Evolutionary conservation across 2,888 invertebrate species (phyloP).

Genomic region (Microchrysa polita): DNA sequence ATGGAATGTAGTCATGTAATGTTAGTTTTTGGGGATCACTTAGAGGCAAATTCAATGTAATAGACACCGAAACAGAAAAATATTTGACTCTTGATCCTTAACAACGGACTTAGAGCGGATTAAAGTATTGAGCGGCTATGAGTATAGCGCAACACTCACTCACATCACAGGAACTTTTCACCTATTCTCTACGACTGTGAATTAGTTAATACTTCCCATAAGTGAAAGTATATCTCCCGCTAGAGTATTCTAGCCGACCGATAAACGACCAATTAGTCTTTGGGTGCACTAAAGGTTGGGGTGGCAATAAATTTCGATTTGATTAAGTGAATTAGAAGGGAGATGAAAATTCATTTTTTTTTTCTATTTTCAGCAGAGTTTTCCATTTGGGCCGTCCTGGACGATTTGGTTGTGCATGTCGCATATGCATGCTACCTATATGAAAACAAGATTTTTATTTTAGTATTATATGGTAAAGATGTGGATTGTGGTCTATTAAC

Average conservation of each 20-base stretch:
- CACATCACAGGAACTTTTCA: not conserved
- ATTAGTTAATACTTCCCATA: not conserved
- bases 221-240: constrained; percentile 7
- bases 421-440: not conserved
- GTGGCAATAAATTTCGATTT: constrained; percentile 39
- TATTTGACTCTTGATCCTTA: not conserved
- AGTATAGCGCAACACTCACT: not conserved
- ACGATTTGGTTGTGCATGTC: not conserved
- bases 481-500: constrained; percentile 33
- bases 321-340: constrained; percentile 21
- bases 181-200: not conserved
- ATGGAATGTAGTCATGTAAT: constrained; percentile 37
- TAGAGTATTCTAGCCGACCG: not conserved
- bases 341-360: constrained; percentile 4
- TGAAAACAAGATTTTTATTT: constrained; percentile 13
- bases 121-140: not conserved
- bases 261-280: constrained; percentile 29
- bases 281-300: constrained; percentile 14
- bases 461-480: constrained; percentile 22
- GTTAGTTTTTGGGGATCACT: not conserved
- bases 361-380: constrained; percentile 31
- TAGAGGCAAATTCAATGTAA: not conserved
- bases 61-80: not conserved
- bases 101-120: not conserved
- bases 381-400: constrained; percentile 12